phyloP scores from a whole-genome alignment of 1,140 invertebrate genomes.

The Agrypnia vestita region DNA sequence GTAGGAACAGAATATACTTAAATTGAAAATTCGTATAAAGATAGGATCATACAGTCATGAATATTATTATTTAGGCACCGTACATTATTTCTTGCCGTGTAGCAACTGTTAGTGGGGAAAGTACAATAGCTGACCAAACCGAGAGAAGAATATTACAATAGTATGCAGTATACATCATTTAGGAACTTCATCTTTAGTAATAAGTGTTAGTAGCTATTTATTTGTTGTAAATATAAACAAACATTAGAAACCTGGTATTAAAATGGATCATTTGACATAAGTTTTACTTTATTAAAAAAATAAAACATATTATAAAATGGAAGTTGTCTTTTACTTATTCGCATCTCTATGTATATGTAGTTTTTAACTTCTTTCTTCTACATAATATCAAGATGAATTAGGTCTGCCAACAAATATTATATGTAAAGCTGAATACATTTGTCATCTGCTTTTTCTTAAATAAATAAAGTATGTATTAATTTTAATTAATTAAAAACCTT shows the following conservation, averaged over 20 bases:
- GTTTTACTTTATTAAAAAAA: slow-evolving; percentile 61
- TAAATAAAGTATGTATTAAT: too few relatives aligned
- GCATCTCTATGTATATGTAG: not conserved
- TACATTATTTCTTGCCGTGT: slow-evolving; percentile 1
- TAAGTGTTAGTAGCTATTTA: slow-evolving; percentile 53
- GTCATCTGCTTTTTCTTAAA: too few relatives aligned
- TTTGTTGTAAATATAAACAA: slow-evolving; percentile 49
- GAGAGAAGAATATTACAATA: slow-evolving; percentile 27
- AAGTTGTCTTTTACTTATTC: slow-evolving; percentile 32
- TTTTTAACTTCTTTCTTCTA: too few relatives aligned
- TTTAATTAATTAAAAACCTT: too few relatives aligned
- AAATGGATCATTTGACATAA: slow-evolving; percentile 49
- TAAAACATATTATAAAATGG: slow-evolving; percentile 44
- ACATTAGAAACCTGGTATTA: slow-evolving; percentile 33
- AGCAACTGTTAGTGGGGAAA: slow-evolving; percentile 41
- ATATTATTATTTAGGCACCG: too few relatives aligned
- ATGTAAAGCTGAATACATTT: too few relatives aligned
- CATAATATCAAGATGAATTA: too few relatives aligned
- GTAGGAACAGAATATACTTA: too few relatives aligned
- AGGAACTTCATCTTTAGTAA: slow-evolving; percentile 19
- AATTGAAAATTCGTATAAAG: too few relatives aligned
- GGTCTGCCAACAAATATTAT: too few relatives aligned
- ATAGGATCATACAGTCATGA: too few relatives aligned
- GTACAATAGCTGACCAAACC: slow-evolving; percentile 60
- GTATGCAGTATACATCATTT: slow-evolving; percentile 20